A percentile compares a stretch with the other conserved stretches of the same genome.
These are phyloP conservation scores for Notamacropus eugenii DNA, from an alignment of 2,797 vertebrate genomes.

Conservation along the genomic window DNA sequence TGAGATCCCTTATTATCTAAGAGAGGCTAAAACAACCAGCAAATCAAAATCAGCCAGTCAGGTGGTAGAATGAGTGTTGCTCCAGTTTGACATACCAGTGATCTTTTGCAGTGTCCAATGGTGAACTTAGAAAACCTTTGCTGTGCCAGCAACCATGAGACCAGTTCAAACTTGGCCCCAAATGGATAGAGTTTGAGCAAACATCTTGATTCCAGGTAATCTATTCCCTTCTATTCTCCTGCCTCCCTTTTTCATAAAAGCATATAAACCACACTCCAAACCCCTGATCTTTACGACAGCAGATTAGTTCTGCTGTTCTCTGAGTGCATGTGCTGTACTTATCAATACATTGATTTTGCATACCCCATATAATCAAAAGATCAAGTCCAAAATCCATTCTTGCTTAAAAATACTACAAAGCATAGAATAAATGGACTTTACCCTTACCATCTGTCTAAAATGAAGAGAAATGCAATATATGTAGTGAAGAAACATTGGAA, in stretches of 20 bases:
- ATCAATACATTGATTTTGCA: not conserved
- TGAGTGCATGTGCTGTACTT: not conserved
- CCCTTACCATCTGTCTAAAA: not conserved
- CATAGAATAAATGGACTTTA: not conserved
- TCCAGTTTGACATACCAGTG: not conserved
- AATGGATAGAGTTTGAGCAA: not conserved
- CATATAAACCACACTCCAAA: not conserved
- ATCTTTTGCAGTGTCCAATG: not conserved
- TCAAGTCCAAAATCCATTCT: not conserved
- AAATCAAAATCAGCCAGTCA: not conserved
- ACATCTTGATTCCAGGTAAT: not conserved
- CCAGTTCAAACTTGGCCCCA: not conserved
- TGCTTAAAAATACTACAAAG: not conserved
- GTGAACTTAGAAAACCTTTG: not conserved
- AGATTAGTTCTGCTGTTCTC: not conserved
- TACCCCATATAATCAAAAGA: not conserved
- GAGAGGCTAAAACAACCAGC: not conserved
- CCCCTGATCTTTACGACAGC: not conserved
- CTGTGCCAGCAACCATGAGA: not conserved
- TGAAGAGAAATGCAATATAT: not conserved
- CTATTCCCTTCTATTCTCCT: not conserved
- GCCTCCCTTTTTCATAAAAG: not conserved
- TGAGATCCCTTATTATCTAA: not conserved
- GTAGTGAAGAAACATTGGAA: not conserved
- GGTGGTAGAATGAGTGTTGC: not conserved